Percentiles rank a stretch among this genome's conserved stretches.
These are phyloP conservation scores for Ametastegia equiseti DNA, from an alignment of 2,888 invertebrate genomes.

Conservation along the genomic window DNA sequence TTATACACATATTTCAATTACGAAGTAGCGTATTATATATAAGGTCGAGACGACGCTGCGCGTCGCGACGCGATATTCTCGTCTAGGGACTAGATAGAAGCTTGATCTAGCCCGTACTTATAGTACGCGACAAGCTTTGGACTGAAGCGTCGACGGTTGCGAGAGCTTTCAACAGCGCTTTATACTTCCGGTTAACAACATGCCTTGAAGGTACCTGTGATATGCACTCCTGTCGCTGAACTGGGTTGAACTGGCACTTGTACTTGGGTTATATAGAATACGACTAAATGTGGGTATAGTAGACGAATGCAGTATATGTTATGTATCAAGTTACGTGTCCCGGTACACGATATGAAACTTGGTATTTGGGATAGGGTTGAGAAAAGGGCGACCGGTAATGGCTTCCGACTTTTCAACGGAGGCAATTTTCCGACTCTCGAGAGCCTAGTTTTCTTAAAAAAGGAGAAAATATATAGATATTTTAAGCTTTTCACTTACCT, in stretches of 20 bases:
- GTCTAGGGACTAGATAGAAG: neutral
- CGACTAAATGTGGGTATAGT: neutral
- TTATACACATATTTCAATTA: neutral
- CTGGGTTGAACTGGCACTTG: neutral
- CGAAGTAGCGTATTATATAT: too few species aligned
- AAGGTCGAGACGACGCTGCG: neutral
- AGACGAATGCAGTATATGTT: neutral
- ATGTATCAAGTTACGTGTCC: neutral
- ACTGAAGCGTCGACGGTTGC: slow-evolving; percentile 8
- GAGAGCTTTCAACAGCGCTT: slow-evolving; percentile 17
- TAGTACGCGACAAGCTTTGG: neutral
- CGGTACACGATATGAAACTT: neutral
- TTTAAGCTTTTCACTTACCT: neutral
- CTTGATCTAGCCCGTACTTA: neutral
- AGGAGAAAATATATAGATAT: neutral
- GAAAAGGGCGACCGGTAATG: slow-evolving; percentile 14
- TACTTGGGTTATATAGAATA: neutral
- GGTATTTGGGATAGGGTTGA: neutral
- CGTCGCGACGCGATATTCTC: neutral
- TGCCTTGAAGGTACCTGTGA: neutral
- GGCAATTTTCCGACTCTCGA: neutral
- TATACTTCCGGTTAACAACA: slow-evolving; percentile 10
- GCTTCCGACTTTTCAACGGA: neutral
- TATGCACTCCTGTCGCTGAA: slow-evolving; percentile 4
- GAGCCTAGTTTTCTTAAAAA: neutral